Evolutionary conservation across 2,113 vertebrate genomes (phyloP).

Genomic region (Psophia crepitans): DNA sequence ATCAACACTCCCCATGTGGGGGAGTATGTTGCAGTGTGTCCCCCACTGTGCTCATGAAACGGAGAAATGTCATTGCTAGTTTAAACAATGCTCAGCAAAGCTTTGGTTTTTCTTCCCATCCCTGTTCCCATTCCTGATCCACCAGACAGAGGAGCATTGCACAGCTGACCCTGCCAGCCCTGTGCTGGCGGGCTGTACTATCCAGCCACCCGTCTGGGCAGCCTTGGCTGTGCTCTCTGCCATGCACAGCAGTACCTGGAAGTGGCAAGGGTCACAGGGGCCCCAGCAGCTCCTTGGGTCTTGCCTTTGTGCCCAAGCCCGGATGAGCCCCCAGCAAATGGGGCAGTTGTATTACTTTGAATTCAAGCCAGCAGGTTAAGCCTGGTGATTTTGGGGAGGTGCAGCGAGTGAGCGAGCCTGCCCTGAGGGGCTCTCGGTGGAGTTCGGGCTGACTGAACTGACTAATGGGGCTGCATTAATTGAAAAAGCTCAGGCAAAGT

Average conservation of each 20-base stretch:
- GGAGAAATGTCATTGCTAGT: neutral
- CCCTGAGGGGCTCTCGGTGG: too few relatives aligned
- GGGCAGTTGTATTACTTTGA: neutral
- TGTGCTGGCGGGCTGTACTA: fast-evolving
- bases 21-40: neutral
- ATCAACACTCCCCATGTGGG: too few relatives aligned
- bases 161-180: neutral
- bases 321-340: neutral
- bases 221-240: too few relatives aligned
- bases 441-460: too few relatives aligned
- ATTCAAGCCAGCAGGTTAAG: neutral
- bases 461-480: too few relatives aligned
- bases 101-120: neutral
- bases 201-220: neutral
- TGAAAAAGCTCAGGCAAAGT: neutral
- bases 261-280: fast-evolving
- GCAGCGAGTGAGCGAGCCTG: fast-evolving
- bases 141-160: neutral
- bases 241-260: neutral
- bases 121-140: too few relatives aligned
- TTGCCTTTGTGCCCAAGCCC: neutral
- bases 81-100: neutral
- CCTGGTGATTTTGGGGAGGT: neutral
- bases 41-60: neutral
- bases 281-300: neutral